phyloP scores from a whole-genome alignment of 2,888 invertebrate species.

The Lithodes maja region DNA sequence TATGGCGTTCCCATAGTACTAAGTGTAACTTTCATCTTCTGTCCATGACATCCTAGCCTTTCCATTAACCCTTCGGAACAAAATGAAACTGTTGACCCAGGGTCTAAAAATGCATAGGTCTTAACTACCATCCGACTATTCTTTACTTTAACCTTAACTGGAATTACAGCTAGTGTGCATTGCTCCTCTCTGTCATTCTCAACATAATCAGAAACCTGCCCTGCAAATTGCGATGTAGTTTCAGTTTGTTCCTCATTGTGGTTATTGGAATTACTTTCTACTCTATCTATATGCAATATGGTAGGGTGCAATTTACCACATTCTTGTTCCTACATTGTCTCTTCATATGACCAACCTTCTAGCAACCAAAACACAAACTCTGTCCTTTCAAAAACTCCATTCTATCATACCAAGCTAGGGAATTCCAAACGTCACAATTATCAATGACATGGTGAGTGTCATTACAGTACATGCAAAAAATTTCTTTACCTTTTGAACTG shows the following conservation, averaged over 20 bases:
- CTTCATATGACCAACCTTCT: conserved; percentile 5
- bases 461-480: too few relatives aligned
- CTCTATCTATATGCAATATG: background rate
- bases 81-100: conserved; percentile 7
- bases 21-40: background rate
- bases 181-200: background rate
- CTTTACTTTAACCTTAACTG: conserved; percentile 4
- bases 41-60: background rate
- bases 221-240: background rate
- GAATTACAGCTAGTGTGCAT: background rate
- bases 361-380: background rate
- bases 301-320: conserved; percentile 7
- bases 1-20: background rate
- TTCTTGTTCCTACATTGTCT: background rate
- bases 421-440: conserved; percentile 1
- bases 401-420: background rate
- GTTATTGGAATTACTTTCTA: background rate
- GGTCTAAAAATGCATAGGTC: conserved; percentile 6
- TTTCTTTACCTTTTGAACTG: too few relatives aligned
- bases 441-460: too few relatives aligned
- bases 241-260: background rate
- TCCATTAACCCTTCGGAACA: background rate
- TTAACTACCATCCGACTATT: background rate
- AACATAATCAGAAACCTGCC: background rate
- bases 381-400: background rate